Conservation (phyloP, 2,888 invertebrate species). For the Torymus texanus region DNA sequence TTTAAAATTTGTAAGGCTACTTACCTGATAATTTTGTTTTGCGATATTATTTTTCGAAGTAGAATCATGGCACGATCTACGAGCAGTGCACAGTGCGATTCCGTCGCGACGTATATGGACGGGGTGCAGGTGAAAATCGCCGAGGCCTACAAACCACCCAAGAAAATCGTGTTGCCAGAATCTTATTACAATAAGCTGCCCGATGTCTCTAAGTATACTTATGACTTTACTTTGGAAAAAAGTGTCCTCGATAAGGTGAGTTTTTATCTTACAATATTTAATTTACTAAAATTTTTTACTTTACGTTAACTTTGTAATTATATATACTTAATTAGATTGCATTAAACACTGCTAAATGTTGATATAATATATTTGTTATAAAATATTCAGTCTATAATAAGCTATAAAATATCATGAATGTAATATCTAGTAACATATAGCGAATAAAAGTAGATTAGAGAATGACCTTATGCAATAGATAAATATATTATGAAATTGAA, state of each 20-base stretch:
- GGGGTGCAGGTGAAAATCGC: conserved; percentile 92
- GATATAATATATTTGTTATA: too few relatives aligned
- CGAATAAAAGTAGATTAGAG: too few relatives aligned
- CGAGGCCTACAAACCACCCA: conserved; percentile 89
- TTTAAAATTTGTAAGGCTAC: background rate
- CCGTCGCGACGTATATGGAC: conserved; percentile 82
- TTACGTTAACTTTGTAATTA: too few relatives aligned
- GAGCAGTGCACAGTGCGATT: conserved; percentile 69
- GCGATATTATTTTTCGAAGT: background rate
- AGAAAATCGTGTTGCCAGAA: conserved; percentile 80
- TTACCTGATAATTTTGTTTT: background rate
- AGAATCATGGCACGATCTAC: conserved; percentile 67
- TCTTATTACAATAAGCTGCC: conserved; percentile 77
- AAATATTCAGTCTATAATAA: too few relatives aligned
- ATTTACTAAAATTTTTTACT: too few relatives aligned
- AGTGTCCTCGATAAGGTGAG: conserved; percentile 81
- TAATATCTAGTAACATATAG: too few relatives aligned
- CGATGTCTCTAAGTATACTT: conserved; percentile 78
- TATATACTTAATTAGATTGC: too few relatives aligned
- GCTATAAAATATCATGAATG: too few relatives aligned
- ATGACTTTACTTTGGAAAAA: conserved; percentile 85
- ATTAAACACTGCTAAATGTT: too few relatives aligned
- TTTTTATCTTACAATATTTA: conserved; percentile 6
- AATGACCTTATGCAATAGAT: too few relatives aligned
- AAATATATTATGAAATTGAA: too few relatives aligned